A percentile compares a stretch with the other conserved stretches of the same genome.
Evolutionary conservation across 2,113 vertebrate species (phyloP).

Genomic region (Bujurquina vittata): DNA sequence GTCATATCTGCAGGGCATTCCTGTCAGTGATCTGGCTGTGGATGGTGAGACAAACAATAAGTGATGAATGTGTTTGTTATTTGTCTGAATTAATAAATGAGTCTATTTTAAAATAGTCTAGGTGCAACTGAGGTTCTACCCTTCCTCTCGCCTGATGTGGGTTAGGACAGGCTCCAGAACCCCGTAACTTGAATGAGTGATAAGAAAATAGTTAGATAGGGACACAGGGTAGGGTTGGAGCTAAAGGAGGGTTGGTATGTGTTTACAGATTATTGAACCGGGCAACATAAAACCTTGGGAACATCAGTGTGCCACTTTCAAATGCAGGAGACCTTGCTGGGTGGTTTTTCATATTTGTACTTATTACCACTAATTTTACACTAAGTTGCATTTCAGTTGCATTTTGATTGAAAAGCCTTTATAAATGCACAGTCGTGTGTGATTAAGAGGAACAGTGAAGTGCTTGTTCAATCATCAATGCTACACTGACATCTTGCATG

Average conservation of each 20-base stretch:
- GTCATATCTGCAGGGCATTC: constrained; percentile 79
- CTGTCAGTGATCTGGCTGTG: constrained; percentile 76
- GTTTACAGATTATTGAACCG: background rate
- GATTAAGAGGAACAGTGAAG: background rate
- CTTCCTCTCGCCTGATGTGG: fast-evolving
- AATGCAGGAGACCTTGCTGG: too few relatives aligned
- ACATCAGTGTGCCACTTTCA: too few relatives aligned
- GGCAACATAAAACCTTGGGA: background rate
- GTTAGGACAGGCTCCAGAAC: background rate
- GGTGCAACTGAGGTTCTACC: background rate
- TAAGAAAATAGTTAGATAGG: background rate
- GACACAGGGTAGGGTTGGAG: background rate
- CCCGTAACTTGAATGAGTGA: background rate
- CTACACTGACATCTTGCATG: background rate
- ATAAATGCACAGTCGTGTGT: background rate
- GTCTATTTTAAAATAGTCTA: background rate
- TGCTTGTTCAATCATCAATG: background rate
- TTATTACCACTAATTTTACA: too few relatives aligned
- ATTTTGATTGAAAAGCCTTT: background rate
- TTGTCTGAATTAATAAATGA: background rate
- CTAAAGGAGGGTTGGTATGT: background rate
- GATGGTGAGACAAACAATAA: constrained; percentile 70
- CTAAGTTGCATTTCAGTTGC: background rate
- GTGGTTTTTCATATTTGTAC: too few relatives aligned
- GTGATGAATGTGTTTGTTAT: background rate